Conservation (phyloP, 2,113 vertebrate species). For the Synodontis membranacea region DNA sequence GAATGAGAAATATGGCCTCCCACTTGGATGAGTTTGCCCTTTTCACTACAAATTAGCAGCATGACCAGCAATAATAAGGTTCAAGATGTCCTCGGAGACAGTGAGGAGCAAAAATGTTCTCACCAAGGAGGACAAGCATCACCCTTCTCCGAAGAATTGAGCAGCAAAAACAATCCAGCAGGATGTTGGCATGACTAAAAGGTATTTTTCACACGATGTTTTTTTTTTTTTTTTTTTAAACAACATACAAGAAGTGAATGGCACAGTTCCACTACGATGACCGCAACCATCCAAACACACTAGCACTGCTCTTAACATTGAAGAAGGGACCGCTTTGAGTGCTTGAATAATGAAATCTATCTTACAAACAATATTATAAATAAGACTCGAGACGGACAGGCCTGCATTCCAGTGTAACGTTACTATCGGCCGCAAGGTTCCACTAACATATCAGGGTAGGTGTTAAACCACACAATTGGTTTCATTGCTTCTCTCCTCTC, state of each 20-base stretch:
- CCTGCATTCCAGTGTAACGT: not conserved
- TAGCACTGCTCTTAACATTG: not conserved
- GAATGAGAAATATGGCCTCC: slow-evolving; percentile 51
- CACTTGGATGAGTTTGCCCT: slow-evolving; percentile 30
- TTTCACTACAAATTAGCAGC: slow-evolving; percentile 50
- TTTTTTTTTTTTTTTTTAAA: slow-evolving; percentile 16
- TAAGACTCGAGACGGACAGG: not conserved
- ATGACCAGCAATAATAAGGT: slow-evolving; percentile 40
- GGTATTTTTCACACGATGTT: slow-evolving; percentile 59
- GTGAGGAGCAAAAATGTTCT: slow-evolving; percentile 59
- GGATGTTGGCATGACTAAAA: slow-evolving; percentile 57
- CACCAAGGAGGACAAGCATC: slow-evolving; percentile 60
- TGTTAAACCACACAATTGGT: slow-evolving; percentile 23
- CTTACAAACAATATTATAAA: not conserved
- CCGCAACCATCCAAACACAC: slow-evolving; percentile 11
- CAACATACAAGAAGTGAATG: slow-evolving; percentile 56
- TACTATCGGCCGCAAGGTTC: not conserved
- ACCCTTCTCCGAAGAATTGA: slow-evolving; percentile 62
- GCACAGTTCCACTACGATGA: not conserved
- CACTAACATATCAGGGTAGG: slow-evolving; percentile 6
- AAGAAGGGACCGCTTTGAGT: not conserved
- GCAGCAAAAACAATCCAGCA: slow-evolving; percentile 60
- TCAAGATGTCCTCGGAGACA: slow-evolving; percentile 49
- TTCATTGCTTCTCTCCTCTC: not conserved
- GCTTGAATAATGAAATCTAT: slow-evolving; percentile 11